Conservation (phyloP, 2,113 vertebrate species). For the Galeopterus variegatus region DNA sequence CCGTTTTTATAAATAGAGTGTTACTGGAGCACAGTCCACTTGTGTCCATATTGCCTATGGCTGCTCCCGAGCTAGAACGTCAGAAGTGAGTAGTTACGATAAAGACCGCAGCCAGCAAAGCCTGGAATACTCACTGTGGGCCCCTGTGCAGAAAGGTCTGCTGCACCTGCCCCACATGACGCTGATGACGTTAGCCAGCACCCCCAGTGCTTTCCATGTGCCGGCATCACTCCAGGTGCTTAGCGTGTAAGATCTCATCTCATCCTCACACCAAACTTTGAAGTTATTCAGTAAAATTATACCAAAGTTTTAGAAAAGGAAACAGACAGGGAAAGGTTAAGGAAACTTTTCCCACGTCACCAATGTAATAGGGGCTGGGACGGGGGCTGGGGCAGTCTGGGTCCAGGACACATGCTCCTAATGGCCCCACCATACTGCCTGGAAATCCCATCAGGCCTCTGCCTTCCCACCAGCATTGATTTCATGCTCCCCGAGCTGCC, state of each 20-base stretch:
- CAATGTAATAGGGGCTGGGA: fast-evolving
- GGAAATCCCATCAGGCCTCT: background rate
- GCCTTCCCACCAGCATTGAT: fast-evolving
- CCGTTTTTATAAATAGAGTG: background rate
- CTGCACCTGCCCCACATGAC: background rate
- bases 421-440: fast-evolving
- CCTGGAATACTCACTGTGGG: background rate
- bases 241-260: background rate
- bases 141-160: background rate
- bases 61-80: background rate
- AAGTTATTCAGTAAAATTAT: background rate
- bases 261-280: background rate
- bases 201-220: fast-evolving
- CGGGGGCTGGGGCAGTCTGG: background rate
- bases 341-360: background rate
- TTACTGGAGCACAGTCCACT: background rate
- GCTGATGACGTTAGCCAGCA: fast-evolving
- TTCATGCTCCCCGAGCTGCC: background rate
- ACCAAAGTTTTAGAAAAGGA: background rate
- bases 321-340: background rate
- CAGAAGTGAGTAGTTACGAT: background rate
- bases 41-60: background rate
- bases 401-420: background rate
- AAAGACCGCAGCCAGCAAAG: background rate
- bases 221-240: background rate